Base-by-base conservation (phyloP, 2,888 invertebrate species). In the Microlaimidae sp. region DNA sequence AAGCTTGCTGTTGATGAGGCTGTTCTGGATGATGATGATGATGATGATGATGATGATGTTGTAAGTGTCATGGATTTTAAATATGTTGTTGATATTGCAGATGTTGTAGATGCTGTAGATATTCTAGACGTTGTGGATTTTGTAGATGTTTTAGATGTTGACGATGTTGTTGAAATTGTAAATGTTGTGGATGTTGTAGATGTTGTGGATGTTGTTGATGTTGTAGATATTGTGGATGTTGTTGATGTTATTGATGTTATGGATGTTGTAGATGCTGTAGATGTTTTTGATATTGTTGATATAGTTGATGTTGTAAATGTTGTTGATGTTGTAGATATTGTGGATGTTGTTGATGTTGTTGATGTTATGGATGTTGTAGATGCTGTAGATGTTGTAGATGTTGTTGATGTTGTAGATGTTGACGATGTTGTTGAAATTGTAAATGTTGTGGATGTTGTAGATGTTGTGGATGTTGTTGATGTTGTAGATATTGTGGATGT, bases 341-440 rank as follows among this genome's bases (percentile, higher is more conserved):
- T 13, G 19, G 43, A 43, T 43, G 43, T 13, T 43, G 43, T 13
- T 7, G 43, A 43, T 43, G 43, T 13, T n/a, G 19, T 13, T 13
- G 43, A 43, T 43, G 43, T 7, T 43, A n/a, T n/a, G n/a, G n/a
- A n/a, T n/a, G n/a, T n/a, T n/a, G n/a, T n/a, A n/a, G n/a, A n/a
- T n/a, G n/a, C n/a, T n/a, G n/a, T n/a, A n/a, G 43, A 43, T 43
- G 43, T 13, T 43, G 43, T 13, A 13, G 43, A 43, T 43, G 43
- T 13, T 43, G 43, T 13, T 13, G 43, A 43, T 43, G 43, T 13
- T 43, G 43, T 13, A 13, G 43, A 43, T 43, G 43, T 13, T 43
- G 43, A 13, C 10, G 43, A 43, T 43, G 43, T 13, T 43, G 43
- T 10, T 43, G 43, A 43, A 19, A 23, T 13, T 43, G 43, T 13